Percentiles rank a stretch among this genome's conserved stretches.
Evolutionary conservation across 2,113 vertebrate genomes (phyloP).

Genomic region (Epinephelus moara): DNA sequence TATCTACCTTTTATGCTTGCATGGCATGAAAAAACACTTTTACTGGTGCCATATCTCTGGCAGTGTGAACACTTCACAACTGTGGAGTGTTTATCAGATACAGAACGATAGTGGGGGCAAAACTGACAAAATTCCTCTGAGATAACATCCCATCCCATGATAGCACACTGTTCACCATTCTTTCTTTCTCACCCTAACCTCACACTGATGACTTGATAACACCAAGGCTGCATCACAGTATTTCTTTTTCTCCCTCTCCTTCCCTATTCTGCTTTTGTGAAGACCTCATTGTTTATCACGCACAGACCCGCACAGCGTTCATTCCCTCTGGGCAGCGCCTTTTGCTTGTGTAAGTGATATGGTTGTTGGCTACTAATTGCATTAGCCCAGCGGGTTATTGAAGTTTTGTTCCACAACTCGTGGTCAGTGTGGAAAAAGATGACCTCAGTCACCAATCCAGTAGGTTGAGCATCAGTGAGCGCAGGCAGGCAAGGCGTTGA

Average conservation of each 20-base stretch:
- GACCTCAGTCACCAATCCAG: constrained; percentile 67
- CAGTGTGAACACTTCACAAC: constrained; percentile 54
- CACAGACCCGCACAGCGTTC: constrained; percentile 21
- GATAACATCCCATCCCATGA: constrained; percentile 60
- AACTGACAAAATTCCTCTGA: constrained; percentile 53
- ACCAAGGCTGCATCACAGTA: constrained; percentile 34
- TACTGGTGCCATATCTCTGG: constrained; percentile 42
- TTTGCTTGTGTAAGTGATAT: constrained; percentile 72
- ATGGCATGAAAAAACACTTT: constrained; percentile 46
- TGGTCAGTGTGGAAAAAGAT: constrained; percentile 70
- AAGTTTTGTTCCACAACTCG: constrained; percentile 74
- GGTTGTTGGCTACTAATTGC: constrained; percentile 77
- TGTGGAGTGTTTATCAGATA: constrained; percentile 56
- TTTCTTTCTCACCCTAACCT: constrained; percentile 35
- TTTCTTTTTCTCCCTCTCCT: constrained; percentile 14
- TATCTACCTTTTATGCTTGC: constrained; percentile 11
- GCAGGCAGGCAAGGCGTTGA: constrained; percentile 31
- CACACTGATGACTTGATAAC: constrained; percentile 55
- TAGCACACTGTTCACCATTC: constrained; percentile 44
- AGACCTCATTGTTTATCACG: constrained; percentile 59
- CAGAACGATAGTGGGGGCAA: constrained; percentile 49
- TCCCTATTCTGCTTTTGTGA: constrained; percentile 32
- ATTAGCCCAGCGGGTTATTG: constrained; percentile 79
- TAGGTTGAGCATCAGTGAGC: constrained; percentile 61
- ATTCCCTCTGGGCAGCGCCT: constrained; percentile 46